Conservation (phyloP, 2,888 invertebrate species). For the Hyles lineata region DNA sequence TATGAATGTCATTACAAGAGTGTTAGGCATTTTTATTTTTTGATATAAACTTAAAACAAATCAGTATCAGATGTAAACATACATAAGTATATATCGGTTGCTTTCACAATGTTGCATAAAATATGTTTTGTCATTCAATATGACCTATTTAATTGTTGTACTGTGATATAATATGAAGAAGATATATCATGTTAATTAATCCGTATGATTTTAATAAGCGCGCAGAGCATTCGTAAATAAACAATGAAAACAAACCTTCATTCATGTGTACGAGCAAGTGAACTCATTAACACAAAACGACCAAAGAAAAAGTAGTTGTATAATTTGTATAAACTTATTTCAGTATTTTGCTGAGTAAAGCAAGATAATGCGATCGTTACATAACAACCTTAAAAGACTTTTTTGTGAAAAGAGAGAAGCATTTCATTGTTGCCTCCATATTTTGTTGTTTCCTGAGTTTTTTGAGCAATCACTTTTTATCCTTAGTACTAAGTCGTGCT, state of each 20-base stretch:
- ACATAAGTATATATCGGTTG: neutral
- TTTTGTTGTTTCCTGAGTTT: neutral
- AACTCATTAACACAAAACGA: constrained; percentile 31
- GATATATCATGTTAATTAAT: neutral
- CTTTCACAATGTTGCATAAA: neutral
- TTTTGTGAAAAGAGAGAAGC: constrained; percentile 5
- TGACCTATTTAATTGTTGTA: neutral
- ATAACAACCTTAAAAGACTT: neutral
- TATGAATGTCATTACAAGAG: neutral
- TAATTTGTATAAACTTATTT: constrained; percentile 22
- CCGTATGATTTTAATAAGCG: constrained; percentile 3
- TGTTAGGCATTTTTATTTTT: neutral
- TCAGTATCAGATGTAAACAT: neutral
- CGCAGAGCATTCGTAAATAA: neutral
- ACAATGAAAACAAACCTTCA: constrained; percentile 29
- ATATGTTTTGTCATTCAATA: neutral
- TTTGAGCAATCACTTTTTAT: neutral
- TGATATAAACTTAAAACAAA: neutral
- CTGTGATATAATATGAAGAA: neutral
- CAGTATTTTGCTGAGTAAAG: constrained; percentile 30
- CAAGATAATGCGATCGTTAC: neutral
- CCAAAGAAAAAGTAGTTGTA: constrained; percentile 24
- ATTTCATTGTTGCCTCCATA: neutral
- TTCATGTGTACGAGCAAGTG: constrained; percentile 34
- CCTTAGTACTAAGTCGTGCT: neutral